A percentile compares a stretch with the other conserved stretches of the same genome.
These are phyloP conservation scores for Drosophila niveifrons DNA, from an alignment of 2,888 invertebrate species.

Conservation along the genomic window DNA sequence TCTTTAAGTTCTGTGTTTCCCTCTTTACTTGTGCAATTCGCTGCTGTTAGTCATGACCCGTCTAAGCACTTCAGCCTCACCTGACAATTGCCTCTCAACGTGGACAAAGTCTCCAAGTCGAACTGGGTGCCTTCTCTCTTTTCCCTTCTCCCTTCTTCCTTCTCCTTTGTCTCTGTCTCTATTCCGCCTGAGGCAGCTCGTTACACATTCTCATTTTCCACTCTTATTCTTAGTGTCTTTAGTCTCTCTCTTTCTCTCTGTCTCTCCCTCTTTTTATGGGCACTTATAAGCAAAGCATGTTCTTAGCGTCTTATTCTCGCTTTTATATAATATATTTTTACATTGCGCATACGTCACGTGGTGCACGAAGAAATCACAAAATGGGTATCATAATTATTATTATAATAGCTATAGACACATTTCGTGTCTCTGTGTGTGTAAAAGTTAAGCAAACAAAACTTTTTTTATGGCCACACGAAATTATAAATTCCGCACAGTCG, in stretches of 20 bases:
- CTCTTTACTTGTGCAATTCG: background rate
- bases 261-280: background rate
- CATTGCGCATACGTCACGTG: constrained; percentile 65
- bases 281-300: constrained; percentile 38
- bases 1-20: background rate
- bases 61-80: constrained; percentile 31
- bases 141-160: too few species aligned
- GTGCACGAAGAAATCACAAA: constrained; percentile 39
- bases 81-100: constrained; percentile 26
- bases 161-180: background rate
- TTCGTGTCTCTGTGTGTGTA: constrained; percentile 2
- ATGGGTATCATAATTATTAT: constrained; percentile 39
- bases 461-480: constrained; percentile 51
- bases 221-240: constrained; percentile 20
- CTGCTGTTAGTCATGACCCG: constrained; percentile 34
- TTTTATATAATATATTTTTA: constrained; percentile 17
- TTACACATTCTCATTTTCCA: constrained; percentile 31
- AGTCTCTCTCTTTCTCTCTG: background rate
- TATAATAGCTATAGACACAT: constrained; percentile 48
- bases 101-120: constrained; percentile 29
- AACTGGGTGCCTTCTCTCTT: background rate
- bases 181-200: constrained; percentile 8
- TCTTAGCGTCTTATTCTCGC: constrained; percentile 29
- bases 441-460: constrained; percentile 34
- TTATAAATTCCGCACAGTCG: constrained; percentile 50